These are phyloP conservation scores for Erinaceus europaeus DNA, from an alignment of 2,113 vertebrate species.

Conservation along the genomic window DNA sequence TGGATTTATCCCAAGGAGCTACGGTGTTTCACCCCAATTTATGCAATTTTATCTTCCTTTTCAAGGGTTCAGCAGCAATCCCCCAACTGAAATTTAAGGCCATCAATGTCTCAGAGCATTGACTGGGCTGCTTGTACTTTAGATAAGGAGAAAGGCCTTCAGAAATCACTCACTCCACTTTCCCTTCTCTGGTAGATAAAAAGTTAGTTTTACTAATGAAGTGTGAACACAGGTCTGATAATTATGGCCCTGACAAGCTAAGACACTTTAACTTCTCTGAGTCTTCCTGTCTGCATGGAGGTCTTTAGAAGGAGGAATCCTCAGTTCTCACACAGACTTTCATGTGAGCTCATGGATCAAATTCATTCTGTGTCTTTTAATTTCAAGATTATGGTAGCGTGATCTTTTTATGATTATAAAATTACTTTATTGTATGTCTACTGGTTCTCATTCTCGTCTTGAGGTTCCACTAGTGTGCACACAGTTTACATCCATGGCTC, in stretches of 20 bases:
- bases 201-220: neutral
- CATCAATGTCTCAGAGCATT: neutral
- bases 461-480: too few species aligned
- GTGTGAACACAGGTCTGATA: neutral
- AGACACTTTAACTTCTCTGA: neutral
- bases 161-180: neutral
- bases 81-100: neutral
- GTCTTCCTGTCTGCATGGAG: neutral
- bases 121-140: neutral
- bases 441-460: too few species aligned
- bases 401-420: too few species aligned
- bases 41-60: neutral
- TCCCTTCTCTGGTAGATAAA: neutral
- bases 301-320: neutral
- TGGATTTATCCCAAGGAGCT: neutral
- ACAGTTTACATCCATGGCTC: too few species aligned
- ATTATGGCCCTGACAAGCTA: neutral
- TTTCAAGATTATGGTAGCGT: constrained; percentile 9
- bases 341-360: neutral
- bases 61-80: neutral
- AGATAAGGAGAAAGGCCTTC: neutral
- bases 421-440: too few species aligned
- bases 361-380: neutral
- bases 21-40: neutral
- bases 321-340: neutral